phyloP scores from a whole-genome alignment of 1,140 invertebrate genomes.

The Tetramorium alpestre region DNA sequence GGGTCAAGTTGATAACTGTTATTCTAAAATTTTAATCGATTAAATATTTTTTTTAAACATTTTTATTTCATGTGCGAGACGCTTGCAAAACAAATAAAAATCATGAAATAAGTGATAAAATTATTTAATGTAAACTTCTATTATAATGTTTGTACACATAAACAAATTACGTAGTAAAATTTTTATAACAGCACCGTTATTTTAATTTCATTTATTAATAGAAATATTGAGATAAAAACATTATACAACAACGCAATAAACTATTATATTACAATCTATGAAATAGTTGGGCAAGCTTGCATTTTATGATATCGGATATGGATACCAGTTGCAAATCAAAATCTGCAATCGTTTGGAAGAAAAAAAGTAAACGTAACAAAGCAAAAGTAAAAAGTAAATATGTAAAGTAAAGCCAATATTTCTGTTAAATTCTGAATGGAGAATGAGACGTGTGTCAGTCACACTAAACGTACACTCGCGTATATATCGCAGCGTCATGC shows the following conservation, averaged over 20 bases:
- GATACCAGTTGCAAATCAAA: not conserved
- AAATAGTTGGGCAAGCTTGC: not conserved
- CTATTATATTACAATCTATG: not conserved
- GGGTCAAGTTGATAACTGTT: slow-evolving; percentile 12
- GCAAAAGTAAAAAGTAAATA: not conserved
- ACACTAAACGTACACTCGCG: not conserved
- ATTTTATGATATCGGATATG: slow-evolving; percentile 15
- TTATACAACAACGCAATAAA: not conserved
- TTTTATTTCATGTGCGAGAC: not conserved
- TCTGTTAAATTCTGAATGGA: slow-evolving; percentile 22
- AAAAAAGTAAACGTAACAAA: not conserved
- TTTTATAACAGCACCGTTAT: not conserved
- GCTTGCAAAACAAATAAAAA: not conserved
- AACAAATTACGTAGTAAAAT: not conserved
- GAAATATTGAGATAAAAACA: not conserved
- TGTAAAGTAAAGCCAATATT: not conserved
- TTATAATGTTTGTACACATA: not conserved
- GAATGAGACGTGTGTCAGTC: not conserved
- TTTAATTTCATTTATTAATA: not conserved
- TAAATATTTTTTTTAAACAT: slow-evolving; percentile 1
- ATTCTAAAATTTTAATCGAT: slow-evolving; percentile 23
- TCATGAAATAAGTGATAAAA: slow-evolving; percentile 5
- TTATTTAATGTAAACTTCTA: not conserved
- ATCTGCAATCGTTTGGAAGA: not conserved
- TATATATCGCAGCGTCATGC: not conserved